Percentiles rank a stretch among this genome's conserved stretches.
These are phyloP conservation scores for Cettia cetti DNA, from an alignment of 2,113 vertebrate genomes.

Conservation along the genomic window DNA sequence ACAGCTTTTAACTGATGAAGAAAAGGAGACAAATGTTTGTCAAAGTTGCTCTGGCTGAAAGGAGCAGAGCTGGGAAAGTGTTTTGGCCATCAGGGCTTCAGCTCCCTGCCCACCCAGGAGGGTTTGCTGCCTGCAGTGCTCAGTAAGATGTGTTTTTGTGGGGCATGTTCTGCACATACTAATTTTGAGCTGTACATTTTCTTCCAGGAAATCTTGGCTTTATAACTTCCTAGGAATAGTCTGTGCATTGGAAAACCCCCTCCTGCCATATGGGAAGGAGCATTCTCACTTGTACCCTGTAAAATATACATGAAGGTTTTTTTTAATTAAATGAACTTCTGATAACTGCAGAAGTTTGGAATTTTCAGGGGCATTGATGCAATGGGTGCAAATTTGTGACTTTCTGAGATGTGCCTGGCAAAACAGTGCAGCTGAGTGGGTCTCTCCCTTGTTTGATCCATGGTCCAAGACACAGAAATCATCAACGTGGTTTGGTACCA, in stretches of 20 bases:
- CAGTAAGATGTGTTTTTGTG: neutral
- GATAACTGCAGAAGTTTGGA: neutral
- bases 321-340: neutral
- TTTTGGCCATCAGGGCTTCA: neutral
- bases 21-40: neutral
- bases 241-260: neutral
- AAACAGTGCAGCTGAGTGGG: neutral
- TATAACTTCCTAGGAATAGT: neutral
- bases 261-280: neutral
- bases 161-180: neutral
- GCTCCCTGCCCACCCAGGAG: neutral
- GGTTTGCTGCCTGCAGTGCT: neutral
- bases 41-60: neutral
- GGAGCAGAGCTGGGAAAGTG: neutral
- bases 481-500: neutral
- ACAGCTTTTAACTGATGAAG: neutral
- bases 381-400: neutral
- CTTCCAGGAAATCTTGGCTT: constrained; percentile 9
- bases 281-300: neutral
- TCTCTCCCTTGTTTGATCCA: neutral
- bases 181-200: neutral
- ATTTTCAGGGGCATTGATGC: neutral
- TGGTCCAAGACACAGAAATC: neutral
- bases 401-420: neutral
- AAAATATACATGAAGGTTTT: neutral